A percentile compares a stretch with the other conserved stretches of the same genome.
Conservation (phyloP, 2,113 vertebrate species). For the Otolemur garnettii region DNA sequence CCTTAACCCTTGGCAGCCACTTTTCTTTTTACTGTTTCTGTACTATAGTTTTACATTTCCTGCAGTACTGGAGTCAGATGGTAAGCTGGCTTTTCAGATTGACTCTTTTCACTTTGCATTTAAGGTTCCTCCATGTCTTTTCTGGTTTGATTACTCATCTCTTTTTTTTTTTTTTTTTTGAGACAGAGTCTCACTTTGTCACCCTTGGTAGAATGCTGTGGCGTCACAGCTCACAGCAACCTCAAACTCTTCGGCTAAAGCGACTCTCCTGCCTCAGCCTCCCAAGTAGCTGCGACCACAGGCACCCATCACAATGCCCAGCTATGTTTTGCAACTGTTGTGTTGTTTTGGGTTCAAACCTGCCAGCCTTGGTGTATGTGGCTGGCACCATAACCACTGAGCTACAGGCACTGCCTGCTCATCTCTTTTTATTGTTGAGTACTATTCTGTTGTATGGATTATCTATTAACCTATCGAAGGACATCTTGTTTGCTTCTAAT, state of each 20-base stretch:
- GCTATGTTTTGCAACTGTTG: too few relatives aligned
- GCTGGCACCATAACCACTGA: too few relatives aligned
- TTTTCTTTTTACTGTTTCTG: not conserved
- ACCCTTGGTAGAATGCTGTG: too few relatives aligned
- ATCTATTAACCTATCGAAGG: not conserved
- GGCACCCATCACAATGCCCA: too few relatives aligned
- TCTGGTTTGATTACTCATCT: not conserved
- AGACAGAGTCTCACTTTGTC: too few relatives aligned
- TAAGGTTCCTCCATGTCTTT: not conserved
- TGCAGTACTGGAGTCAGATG: not conserved
- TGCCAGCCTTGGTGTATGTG: too few relatives aligned
- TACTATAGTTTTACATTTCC: not conserved
- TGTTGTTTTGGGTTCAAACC: too few relatives aligned
- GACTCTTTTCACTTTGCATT: not conserved
- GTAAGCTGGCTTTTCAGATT: not conserved
- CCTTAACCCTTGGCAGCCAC: not conserved
- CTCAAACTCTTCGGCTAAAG: too few relatives aligned
- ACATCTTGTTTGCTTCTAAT: not conserved
- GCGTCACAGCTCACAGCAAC: too few relatives aligned
- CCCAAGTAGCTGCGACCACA: too few relatives aligned
- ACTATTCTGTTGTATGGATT: not conserved
- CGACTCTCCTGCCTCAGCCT: too few relatives aligned
- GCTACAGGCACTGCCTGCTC: too few relatives aligned
- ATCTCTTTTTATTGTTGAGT: not conserved
- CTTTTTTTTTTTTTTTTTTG: conserved; percentile 33